Evolutionary conservation across 2,113 vertebrate genomes (phyloP).

Genomic region (Cryptoleucopteryx plumbea): DNA sequence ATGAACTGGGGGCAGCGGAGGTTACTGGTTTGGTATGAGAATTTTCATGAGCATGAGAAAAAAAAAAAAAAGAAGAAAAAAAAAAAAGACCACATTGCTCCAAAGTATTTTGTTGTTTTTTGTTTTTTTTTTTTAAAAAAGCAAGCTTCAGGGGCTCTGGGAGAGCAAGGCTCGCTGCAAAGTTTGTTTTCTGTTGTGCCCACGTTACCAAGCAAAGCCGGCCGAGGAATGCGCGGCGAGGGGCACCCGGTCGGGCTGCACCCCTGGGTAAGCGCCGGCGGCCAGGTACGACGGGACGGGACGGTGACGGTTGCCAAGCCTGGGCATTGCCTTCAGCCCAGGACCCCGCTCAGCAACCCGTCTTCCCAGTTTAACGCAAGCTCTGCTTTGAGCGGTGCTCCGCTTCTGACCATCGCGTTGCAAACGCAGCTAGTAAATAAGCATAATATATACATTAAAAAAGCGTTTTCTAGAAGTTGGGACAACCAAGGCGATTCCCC

Average conservation of each 20-base stretch:
- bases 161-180: not conserved
- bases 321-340: not conserved
- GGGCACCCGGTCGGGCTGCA: not conserved
- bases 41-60: constrained; percentile 49
- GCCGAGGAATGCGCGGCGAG: not conserved
- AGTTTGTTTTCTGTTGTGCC: constrained; percentile 62
- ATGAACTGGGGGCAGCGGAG: not conserved
- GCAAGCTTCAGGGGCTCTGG: constrained; percentile 9
- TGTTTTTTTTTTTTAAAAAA: not conserved
- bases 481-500: not conserved
- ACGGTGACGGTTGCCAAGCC: fast-evolving
- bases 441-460: not conserved
- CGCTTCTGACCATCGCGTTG: fast-evolving
- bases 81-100: not conserved
- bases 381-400: not conserved
- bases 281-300: not conserved
- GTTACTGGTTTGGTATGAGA: constrained; percentile 42
- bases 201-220: constrained; percentile 12
- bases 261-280: not conserved
- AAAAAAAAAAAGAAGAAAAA: not conserved
- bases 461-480: not conserved
- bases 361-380: not conserved
- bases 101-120: not conserved
- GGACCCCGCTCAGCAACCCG: not conserved
- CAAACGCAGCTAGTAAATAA: not conserved